phyloP scores from a whole-genome alignment of 2,888 invertebrate species.

The Torymus texanus region DNA sequence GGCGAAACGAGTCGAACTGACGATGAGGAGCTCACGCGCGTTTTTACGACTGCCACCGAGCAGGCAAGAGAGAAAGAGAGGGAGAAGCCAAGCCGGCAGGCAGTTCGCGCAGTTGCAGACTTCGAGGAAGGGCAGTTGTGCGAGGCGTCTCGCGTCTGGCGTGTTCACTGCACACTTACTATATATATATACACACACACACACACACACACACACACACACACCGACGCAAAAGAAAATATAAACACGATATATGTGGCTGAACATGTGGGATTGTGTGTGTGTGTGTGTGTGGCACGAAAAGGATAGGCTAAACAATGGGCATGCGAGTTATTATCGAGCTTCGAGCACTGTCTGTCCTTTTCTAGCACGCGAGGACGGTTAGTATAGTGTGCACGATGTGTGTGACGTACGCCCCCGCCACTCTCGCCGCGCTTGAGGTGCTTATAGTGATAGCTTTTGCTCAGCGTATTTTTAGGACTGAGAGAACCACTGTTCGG shows the following conservation, averaged over 20 bases:
- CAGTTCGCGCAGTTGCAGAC: neutral
- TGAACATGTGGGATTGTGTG: too few species aligned
- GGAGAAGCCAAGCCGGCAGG: constrained; percentile 12
- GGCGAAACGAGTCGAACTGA: constrained; percentile 51
- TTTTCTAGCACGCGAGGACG: neutral
- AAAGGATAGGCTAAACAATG: constrained; percentile 19
- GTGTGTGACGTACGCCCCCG: too few species aligned
- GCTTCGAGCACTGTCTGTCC: constrained; percentile 6
- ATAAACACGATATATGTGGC: too few species aligned
- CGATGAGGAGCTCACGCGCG: constrained; percentile 44
- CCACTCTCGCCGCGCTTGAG: too few species aligned
- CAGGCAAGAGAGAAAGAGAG: constrained; percentile 33
- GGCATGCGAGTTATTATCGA: constrained; percentile 4
- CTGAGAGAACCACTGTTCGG: too few species aligned
- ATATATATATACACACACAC: neutral
- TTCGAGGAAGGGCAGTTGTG: constrained; percentile 44
- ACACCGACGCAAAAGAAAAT: too few species aligned
- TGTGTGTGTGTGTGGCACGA: neutral
- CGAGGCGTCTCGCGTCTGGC: constrained; percentile 34
- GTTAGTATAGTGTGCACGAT: too few species aligned
- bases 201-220: too few species aligned
- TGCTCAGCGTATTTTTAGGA: too few species aligned
- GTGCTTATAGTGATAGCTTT: too few species aligned
- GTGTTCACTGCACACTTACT: neutral
- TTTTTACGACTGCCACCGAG: constrained; percentile 48